Evolutionary conservation across 2,113 vertebrate genomes (phyloP), one percentile per base, ranked within the genome.

Genomic region (Erythrocebus patas): DNA sequence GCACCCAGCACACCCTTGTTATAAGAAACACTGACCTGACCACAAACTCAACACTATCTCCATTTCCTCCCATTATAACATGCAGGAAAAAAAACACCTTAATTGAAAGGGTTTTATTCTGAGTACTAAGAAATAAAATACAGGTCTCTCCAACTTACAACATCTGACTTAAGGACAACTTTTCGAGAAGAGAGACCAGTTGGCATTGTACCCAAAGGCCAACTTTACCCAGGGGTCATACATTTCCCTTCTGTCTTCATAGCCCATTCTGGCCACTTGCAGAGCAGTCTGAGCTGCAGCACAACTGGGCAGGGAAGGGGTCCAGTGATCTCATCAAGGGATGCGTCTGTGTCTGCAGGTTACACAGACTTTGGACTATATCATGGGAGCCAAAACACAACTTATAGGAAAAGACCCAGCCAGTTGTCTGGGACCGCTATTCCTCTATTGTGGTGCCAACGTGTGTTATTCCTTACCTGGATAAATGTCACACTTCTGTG

Each of bases 381-480:
- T 20, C 48, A 12, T 13, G 13, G 88, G 27, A 68, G n/a, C 52
- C 8, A 13, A 83, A 75, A 18, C 9, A 25, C 5, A 12, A 7
- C 55, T 78, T 35, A 40, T 12, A 32, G 6, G 50, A 64, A 50
- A 84, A 78, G 40, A 78, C 12, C 4, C 8, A 30, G 64, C 22
- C 27, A 13, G 11, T 10, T 89, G 57, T 72, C 68, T 45, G n/a
- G 4, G 70, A 12, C 30, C 27, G 23, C 7, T 27, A 0, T 0
- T 2, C 16, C 43, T 43, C 40, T 27, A 9, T 1, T 16, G 38
- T 25, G 55, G 5, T 1, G 43, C 1, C 9, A 13, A 35, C 0
- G 4, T 2, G 2, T 12, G 16, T 40, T 38, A 0, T 5, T 3
- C 90, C 98, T 38, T 97, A 99, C 98, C 98, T 98, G 95, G 80